Evolutionary conservation across 2,113 vertebrate species (phyloP), one percentile per base, ranked within the genome.

Genomic region (Eudyptes chrysolophus): DNA sequence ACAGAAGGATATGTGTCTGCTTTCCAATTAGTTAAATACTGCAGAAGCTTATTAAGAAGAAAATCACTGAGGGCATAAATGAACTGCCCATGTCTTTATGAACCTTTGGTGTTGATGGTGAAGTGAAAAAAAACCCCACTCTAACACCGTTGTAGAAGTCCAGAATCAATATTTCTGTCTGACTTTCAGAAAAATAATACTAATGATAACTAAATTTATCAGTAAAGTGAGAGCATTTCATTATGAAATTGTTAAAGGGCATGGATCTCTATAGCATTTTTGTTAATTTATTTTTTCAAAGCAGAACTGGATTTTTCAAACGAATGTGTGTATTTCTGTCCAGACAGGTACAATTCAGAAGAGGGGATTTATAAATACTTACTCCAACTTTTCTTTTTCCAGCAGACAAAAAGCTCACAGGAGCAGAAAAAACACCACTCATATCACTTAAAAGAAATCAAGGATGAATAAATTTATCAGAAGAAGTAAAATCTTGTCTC

Each of bases 1-100:
- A 57, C 20, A 85, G 57, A 87, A 71, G 13, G 86, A 48, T 9
- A 48, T 0, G 3, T 49, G 10, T 51, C 65, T 84, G 21, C 10
- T 92, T 88, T 86, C 57, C 62, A 90, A 36, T 69, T 83, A 79
- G 32, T 52, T 60, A 42, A 87, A 58, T 79, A 38, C 14, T 86
- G 44, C 30, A 88, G 52, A 88, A 76, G 16, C 16, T 75, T 85
- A 62, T 66, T 82, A 79, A 80, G 21, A 58, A 82, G 26, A 74
- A 79, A 79, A 87, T 7, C 16, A 58, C 27, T 21, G n/a, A 68
- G 13, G n/a, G 6, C 25, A 44, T 80, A 93, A 84, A 51, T 78
- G n/a, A 74, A 11, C 51, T 83, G 9, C 15, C 27, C 2, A 5
- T 38, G 24, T 72, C 24, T 68, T 70, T 61, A 64, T 83, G 40